These are phyloP conservation scores for Tribolium castaneum DNA, from an alignment of 1,140 invertebrate species.

Conservation along the genomic window DNA sequence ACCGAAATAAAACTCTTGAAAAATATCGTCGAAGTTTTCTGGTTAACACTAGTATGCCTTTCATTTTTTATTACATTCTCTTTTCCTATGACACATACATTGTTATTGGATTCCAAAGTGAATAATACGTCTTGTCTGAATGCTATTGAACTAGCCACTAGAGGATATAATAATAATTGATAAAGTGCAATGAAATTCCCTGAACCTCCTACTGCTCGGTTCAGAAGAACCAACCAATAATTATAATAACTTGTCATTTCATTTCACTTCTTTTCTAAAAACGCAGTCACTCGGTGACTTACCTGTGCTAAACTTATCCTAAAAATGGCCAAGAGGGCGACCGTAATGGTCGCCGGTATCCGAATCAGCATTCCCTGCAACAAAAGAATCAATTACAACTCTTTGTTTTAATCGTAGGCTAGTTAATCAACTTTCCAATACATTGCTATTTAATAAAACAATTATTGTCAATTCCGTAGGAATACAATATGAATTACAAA, in stretches of 20 bases:
- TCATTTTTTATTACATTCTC: no score
- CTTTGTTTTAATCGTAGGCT: neutral
- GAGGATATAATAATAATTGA: neutral
- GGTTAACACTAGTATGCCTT: no score
- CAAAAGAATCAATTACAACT: conserved; percentile 20
- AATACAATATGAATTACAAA: conserved; percentile 8
- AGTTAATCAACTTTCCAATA: neutral
- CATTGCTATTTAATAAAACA: conserved; percentile 3
- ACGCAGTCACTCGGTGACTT: neutral
- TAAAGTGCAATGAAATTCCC: neutral
- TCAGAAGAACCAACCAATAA: neutral
- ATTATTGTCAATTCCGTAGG: neutral
- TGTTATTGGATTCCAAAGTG: neutral
- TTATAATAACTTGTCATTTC: neutral
- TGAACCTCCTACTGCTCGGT: conserved; percentile 8
- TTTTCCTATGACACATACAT: neutral
- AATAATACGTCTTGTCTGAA: neutral
- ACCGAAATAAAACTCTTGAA: no score
- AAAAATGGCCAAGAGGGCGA: conserved; percentile 45
- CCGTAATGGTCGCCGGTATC: conserved; percentile 56
- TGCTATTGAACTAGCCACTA: neutral
- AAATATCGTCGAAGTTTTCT: no score
- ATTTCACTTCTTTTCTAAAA: neutral
- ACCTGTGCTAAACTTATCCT: conserved; percentile 50
- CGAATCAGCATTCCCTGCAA: conserved; percentile 57